Percentiles rank a stretch among this genome's conserved stretches.
Conservation (phyloP, 2,797 vertebrate species). For the Chrosomus eos region DNA sequence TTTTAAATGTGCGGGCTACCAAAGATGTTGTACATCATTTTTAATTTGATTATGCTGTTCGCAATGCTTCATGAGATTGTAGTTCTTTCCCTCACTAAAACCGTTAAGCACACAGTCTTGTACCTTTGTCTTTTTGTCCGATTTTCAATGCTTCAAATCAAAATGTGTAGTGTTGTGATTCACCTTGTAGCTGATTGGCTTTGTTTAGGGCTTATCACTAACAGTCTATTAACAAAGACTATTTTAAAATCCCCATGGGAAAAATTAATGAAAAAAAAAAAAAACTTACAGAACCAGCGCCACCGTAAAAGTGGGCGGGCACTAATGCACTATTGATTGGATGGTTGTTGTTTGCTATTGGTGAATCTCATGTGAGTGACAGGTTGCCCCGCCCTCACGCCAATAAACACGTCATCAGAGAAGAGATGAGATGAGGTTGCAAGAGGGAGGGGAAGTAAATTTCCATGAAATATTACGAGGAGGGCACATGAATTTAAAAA, state of each 20-base stretch:
- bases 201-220: not conserved
- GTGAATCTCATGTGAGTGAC: not conserved
- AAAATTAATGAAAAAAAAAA: not conserved
- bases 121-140: not conserved
- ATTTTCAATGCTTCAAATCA: not conserved
- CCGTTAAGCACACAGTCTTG: not conserved
- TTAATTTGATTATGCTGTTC: not conserved
- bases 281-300: too few relatives aligned
- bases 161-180: not conserved
- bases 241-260: not conserved
- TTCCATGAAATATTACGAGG: not conserved
- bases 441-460: not conserved
- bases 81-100: not conserved
- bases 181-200: not conserved
- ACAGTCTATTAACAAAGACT: not conserved
- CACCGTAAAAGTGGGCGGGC: not conserved
- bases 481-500: not conserved
- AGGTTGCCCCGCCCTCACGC: not conserved
- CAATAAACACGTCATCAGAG: not conserved
- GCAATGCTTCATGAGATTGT: not conserved
- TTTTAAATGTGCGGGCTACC: too few relatives aligned
- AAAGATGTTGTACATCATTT: not conserved
- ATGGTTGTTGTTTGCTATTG: not conserved
- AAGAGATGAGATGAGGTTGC: not conserved
- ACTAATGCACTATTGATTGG: not conserved